Base-by-base conservation (phyloP, 2,113 vertebrate species). In the Esox niger region DNA sequence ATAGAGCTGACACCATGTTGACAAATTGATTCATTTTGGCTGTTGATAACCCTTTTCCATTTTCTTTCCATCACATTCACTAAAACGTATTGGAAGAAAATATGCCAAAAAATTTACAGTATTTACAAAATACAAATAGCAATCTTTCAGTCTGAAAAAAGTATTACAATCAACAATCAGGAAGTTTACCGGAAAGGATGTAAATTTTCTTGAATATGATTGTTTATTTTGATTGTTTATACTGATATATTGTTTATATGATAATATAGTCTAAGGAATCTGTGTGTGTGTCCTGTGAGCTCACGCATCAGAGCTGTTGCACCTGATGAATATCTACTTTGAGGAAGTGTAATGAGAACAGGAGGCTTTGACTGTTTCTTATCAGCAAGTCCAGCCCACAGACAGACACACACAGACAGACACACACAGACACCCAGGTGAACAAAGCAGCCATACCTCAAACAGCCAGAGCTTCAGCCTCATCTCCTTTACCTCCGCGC, bases 11-110 rank as follows among this genome's bases (percentile, higher is more conserved):
- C 78, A n/a, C 83, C 79, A 76, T 61, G 82, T 80, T 74, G 79
- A 77, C 68, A 83, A 84, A 85, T 81, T 70, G 80, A 83, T 82
- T 84, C 62, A 82, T 81, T 86, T 80, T 78, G 78, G 73, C 38
- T 70, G 35, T 74, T 73, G 75, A 82, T 82, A 79, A 79, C 57
- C 76, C 78, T 66, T 63, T 76, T 70, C 66, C 76, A 79, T 66
- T 63, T 76, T 70, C 66, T 68, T 68, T 56, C 60, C 9, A 71
- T 32, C 61, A 65, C 6, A 31, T 57, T 10, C 4, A 29, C 55
- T 15, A 26, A 27, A 57, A 29, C 2, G 9, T 0, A 26, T 57
- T 57, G 25, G n/a, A n/a, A 32, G n/a, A 60, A 33, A 17, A 60
- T 6, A 13, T 21, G 20, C 21, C 4, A 17, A 60, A 21, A 17